phyloP scores from a whole-genome alignment of 2,888 invertebrate species.

The Dinocampus coccinellae region DNA sequence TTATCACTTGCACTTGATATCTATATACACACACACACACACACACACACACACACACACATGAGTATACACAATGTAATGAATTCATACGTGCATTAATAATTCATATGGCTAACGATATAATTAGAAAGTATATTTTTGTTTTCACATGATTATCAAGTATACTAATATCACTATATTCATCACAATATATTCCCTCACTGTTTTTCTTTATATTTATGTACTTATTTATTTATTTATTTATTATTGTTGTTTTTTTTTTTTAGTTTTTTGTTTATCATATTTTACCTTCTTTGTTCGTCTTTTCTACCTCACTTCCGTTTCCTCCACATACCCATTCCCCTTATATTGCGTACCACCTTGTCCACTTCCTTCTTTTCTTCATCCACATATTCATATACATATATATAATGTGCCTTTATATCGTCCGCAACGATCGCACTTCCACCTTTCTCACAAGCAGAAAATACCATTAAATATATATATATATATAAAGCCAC shows the following conservation, averaged over 20 bases:
- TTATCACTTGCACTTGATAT: too few species aligned
- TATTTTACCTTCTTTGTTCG: constrained; percentile 23
- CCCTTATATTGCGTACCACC: constrained; percentile 14
- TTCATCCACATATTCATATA: constrained; percentile 43
- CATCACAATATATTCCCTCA: constrained; percentile 35
- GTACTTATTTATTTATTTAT: too few species aligned
- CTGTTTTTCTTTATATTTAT: too few species aligned
- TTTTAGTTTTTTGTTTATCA: constrained; percentile 11
- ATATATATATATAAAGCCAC: constrained; percentile 14
- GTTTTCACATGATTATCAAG: not conserved
- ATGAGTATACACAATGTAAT: not conserved
- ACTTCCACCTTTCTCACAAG: constrained; percentile 55
- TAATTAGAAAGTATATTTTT: constrained; percentile 18
- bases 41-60: not conserved
- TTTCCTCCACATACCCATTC: constrained; percentile 27
- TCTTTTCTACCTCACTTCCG: constrained; percentile 36
- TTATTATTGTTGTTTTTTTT: not conserved
- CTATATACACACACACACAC: too few species aligned
- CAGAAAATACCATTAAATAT: constrained; percentile 12
- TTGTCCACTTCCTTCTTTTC: constrained; percentile 60
- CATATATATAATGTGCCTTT: constrained; percentile 2
- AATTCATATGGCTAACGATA: constrained; percentile 6
- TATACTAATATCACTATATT: constrained; percentile 4
- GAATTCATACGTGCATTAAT: not conserved
- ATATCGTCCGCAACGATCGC: constrained; percentile 41